Base-by-base conservation (phyloP, 1,140 invertebrate genomes). In the Drosophila navojoa region DNA sequence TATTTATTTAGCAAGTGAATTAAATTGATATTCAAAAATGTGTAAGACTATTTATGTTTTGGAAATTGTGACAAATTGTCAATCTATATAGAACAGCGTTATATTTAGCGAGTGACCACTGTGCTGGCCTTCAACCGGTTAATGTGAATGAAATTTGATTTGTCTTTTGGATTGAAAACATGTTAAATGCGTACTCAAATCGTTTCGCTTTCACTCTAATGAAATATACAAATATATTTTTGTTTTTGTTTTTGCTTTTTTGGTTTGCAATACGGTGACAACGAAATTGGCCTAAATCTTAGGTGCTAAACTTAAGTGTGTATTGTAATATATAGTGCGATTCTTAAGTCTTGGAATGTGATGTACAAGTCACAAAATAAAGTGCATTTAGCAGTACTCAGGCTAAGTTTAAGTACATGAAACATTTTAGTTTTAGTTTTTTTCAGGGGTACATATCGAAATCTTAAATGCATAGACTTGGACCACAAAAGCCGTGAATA, bases 401-500 rank as follows among this genome's bases (percentile, higher is more conserved):
- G 19, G 15, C 40, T 35, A 47, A 19, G 35, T 25, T 60, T 70
- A 74, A 69, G 66, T 70, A 74, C 71, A 74, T 5, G 9, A 19
- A 57, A 25, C 53, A 55, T 10, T 53, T 52, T 1, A 32, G 4
- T 40, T 69, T 42, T 49, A n/a, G 44, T 5, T 11, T 10, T 38
- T 38, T 38, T 10, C 10, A 7, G 32, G 7, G 53, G 16, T 38
- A 61, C 16, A 52, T 63, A 25, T 42, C 22, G 11, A n/a, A 38
- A 58, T 58, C 52, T 72, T 73, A 75, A 75, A 75, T 75, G 72
- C 72, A 59, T 15, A 47, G 22, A 47, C n/a, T 75, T 75, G 72
- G 72, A 75, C 72, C 72, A 40, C 67, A 71, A 15, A 58, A 32
- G 54, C 40, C 45, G 69, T 50, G 71, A 60, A 49, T 29, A 49